These are phyloP conservation scores for Muntiacus reevesi DNA, from an alignment of 2,113 vertebrate genomes.

Conservation along the genomic window DNA sequence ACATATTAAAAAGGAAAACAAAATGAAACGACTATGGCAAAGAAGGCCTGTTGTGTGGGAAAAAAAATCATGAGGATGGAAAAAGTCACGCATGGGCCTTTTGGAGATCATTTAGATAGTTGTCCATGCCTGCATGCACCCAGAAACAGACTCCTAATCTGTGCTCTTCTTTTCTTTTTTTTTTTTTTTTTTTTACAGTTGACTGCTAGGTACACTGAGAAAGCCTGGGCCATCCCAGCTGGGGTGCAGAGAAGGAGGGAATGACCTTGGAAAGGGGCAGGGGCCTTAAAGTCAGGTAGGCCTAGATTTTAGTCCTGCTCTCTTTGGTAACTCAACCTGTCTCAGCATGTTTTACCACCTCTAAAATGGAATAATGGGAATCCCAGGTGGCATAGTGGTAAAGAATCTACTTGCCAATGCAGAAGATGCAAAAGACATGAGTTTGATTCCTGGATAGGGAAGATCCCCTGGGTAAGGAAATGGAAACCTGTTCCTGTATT, in stretches of 20 bases:
- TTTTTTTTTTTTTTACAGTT: background rate
- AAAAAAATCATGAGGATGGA: background rate
- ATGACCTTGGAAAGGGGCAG: background rate
- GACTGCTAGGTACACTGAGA: background rate
- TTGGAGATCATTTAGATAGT: background rate
- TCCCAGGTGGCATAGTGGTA: background rate
- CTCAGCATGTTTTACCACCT: background rate
- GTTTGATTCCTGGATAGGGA: background rate
- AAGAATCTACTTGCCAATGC: background rate
- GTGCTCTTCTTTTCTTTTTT: background rate
- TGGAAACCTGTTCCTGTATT: background rate
- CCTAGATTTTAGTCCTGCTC: background rate
- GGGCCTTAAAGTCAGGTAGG: background rate
- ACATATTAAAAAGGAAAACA: background rate
- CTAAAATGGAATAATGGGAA: background rate
- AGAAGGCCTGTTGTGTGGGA: background rate
- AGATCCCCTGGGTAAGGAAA: background rate
- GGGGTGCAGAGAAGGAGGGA: background rate
- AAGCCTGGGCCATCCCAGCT: background rate
- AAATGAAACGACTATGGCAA: background rate
- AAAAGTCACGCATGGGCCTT: background rate
- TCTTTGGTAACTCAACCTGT: background rate
- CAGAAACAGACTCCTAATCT: background rate
- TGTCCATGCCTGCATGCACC: background rate
- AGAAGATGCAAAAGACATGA: background rate